Conservation (phyloP, 2,797 vertebrate genomes). For the Scomberomorus guttatus region DNA sequence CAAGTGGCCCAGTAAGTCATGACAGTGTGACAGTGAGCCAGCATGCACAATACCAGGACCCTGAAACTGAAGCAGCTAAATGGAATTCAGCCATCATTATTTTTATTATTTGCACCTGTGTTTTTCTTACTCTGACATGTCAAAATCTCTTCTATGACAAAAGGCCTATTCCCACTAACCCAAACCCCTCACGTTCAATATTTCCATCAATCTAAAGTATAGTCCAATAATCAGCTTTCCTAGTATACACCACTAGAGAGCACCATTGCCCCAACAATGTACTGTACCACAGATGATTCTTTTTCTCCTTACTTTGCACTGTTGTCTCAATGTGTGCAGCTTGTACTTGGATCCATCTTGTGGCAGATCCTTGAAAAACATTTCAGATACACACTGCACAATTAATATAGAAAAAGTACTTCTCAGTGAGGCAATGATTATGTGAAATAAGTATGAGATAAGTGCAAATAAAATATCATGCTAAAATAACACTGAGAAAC, state of each 20-base stretch:
- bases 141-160: neutral
- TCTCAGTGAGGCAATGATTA: neutral
- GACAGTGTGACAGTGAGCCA: too few species aligned
- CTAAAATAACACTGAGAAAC: neutral
- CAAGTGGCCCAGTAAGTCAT: too few species aligned
- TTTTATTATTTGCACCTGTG: neutral
- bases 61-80: too few species aligned
- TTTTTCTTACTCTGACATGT: too few species aligned
- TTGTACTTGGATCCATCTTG: constrained; percentile 34
- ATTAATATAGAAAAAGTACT: neutral
- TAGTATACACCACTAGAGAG: constrained; percentile 31
- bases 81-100: too few species aligned
- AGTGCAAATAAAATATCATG: neutral
- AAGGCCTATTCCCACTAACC: neutral
- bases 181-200: neutral
- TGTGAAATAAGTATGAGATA: neutral
- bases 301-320: neutral
- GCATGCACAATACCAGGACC: too few species aligned
- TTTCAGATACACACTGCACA: neutral
- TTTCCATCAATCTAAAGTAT: neutral
- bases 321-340: neutral
- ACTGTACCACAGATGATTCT: too few species aligned
- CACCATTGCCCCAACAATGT: neutral
- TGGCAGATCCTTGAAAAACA: constrained; percentile 8
- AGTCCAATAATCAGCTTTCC: neutral